Evolutionary conservation across 2,797 vertebrate genomes (phyloP).

Genomic region (Enoplosus armatus): DNA sequence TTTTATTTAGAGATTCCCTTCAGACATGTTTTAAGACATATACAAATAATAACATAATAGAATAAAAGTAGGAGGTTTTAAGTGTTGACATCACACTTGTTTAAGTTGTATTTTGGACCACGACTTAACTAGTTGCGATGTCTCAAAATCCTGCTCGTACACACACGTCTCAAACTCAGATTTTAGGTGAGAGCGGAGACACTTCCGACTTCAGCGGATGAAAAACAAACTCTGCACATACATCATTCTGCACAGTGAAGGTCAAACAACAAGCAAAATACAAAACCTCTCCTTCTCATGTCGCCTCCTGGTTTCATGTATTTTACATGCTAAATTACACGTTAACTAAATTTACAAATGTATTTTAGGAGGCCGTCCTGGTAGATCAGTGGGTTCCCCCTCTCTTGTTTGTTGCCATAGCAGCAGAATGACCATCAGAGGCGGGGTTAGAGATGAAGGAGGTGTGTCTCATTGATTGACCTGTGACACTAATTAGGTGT

Average conservation of each 20-base stretch:
- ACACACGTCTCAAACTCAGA: neutral
- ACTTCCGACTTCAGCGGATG: neutral
- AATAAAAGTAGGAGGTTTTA: neutral
- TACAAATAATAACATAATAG: neutral
- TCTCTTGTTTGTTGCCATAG: constrained; percentile 42
- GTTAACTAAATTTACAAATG: neutral
- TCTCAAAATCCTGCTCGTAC: neutral
- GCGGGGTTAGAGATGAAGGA: constrained; percentile 40
- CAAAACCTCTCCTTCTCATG: neutral
- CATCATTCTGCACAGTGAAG: neutral
- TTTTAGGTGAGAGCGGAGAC: neutral
- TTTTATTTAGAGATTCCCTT: neutral
- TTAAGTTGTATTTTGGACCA: neutral
- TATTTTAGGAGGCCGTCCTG: neutral
- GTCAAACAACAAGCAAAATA: neutral
- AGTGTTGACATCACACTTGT: neutral
- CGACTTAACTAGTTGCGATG: neutral
- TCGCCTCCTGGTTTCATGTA: neutral
- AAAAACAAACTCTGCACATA: neutral
- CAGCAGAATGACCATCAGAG: constrained; percentile 41
- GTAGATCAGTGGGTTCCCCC: neutral
- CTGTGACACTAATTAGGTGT: constrained; percentile 51
- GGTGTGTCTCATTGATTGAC: constrained; percentile 63
- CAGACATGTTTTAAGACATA: neutral
- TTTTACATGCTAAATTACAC: constrained; percentile 1